Conservation (phyloP, 2,888 invertebrate species). For the Leucophenga maculata region DNA sequence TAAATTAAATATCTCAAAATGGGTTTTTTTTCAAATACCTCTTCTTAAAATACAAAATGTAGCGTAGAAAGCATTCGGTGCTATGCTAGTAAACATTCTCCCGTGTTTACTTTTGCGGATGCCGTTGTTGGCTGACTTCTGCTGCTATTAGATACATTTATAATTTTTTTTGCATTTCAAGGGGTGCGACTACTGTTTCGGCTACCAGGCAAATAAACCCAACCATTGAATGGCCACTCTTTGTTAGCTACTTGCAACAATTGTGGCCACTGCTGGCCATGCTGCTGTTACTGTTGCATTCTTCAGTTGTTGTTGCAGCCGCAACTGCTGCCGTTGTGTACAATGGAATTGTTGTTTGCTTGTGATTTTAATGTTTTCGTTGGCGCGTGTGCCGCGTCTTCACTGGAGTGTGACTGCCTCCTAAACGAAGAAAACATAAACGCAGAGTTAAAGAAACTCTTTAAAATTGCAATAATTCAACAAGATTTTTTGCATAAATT, state of each 20-base stretch:
- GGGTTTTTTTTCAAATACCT: no score
- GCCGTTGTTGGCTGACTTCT: constrained; percentile 16
- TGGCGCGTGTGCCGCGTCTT: constrained; percentile 22
- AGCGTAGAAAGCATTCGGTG: no score
- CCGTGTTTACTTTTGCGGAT: no score
- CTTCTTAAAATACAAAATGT: no score
- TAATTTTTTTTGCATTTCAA: constrained; percentile 6
- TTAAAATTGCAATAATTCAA: neutral
- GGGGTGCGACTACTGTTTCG: constrained; percentile 18
- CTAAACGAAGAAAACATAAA: neutral
- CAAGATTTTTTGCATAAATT: constrained; percentile 16
- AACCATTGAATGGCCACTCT: constrained; percentile 1
- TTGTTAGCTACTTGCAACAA: neutral
- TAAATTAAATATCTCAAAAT: no score
- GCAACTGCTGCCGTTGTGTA: neutral
- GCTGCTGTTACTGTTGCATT: no score
- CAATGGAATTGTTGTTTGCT: neutral
- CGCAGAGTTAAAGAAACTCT: neutral
- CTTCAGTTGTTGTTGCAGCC: neutral
- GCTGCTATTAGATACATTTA: constrained; percentile 18
- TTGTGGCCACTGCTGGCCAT: neutral
- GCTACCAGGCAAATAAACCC: neutral
- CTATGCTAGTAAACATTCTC: no score
- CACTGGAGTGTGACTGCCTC: constrained; percentile 4
- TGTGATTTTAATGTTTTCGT: neutral